phyloP scores from a whole-genome alignment of 2,888 invertebrate species.

The Diarsia brunnea region DNA sequence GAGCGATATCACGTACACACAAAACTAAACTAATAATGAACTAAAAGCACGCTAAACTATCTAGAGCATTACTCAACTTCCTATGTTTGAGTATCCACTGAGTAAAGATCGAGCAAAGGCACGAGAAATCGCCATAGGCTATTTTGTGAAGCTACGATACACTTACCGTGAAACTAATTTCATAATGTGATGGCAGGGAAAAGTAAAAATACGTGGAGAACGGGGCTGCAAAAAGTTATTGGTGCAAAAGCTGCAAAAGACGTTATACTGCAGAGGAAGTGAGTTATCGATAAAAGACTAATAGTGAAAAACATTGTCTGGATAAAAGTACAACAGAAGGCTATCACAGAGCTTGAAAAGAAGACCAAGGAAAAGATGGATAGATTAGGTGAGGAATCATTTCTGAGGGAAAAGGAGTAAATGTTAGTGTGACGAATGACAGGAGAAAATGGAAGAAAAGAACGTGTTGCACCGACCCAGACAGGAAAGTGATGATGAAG shows the following conservation, averaged over 20 bases:
- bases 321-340: neutral
- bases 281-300: neutral
- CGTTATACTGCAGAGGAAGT: neutral
- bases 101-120: slow-evolving; percentile 61
- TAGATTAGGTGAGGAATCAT: too few relatives aligned
- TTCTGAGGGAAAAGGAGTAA: too few relatives aligned
- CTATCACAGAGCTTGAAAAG: neutral
- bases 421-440: too few relatives aligned
- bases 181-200: slow-evolving; percentile 46
- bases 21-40: slow-evolving; percentile 63
- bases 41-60: slow-evolving; percentile 48
- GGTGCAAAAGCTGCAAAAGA: neutral
- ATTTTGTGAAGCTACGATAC: slow-evolving; percentile 42
- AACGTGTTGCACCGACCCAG: too few relatives aligned
- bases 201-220: slow-evolving; percentile 11
- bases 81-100: slow-evolving; percentile 58
- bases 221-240: slow-evolving; percentile 12
- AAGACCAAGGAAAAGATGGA: too few relatives aligned
- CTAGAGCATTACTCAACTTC: slow-evolving; percentile 57
- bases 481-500: neutral
- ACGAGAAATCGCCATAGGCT: slow-evolving; percentile 60
- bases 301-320: neutral
- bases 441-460: too few relatives aligned
- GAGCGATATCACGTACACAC: slow-evolving; percentile 35
- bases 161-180: slow-evolving; percentile 51